Conservation (phyloP, 2,113 vertebrate species). For the Piliocolobus tephrosceles region DNA sequence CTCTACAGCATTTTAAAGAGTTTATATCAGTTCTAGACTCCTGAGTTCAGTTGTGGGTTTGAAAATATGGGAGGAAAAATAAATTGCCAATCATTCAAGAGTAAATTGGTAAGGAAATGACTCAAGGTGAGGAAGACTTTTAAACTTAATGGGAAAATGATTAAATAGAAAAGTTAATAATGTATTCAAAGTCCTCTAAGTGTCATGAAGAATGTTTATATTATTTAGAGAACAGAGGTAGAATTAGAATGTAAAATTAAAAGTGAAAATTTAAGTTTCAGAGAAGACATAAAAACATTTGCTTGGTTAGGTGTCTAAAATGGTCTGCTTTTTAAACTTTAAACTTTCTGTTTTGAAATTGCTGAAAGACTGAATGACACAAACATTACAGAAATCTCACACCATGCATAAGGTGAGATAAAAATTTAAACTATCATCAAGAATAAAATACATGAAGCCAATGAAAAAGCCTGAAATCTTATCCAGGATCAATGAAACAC, state of each 20-base stretch:
- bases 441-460: background rate
- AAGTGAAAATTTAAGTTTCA: background rate
- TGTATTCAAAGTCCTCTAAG: background rate
- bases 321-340: background rate
- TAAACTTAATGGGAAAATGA: background rate
- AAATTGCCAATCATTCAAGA: background rate
- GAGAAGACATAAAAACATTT: background rate
- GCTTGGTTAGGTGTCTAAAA: background rate
- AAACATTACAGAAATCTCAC: background rate
- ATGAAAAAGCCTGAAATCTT: background rate
- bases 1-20: background rate
- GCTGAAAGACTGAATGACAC: background rate
- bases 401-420: background rate
- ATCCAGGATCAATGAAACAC: background rate
- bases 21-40: background rate
- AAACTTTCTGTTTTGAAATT: background rate
- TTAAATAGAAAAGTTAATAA: background rate
- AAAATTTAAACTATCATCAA: background rate
- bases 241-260: background rate
- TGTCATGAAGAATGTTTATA: background rate
- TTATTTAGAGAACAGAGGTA: background rate
- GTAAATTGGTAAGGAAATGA: background rate
- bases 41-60: background rate
- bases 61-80: background rate
- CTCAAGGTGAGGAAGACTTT: background rate